Conservation (phyloP, 2,797 vertebrate species). For the Aotus griseimembra region DNA sequence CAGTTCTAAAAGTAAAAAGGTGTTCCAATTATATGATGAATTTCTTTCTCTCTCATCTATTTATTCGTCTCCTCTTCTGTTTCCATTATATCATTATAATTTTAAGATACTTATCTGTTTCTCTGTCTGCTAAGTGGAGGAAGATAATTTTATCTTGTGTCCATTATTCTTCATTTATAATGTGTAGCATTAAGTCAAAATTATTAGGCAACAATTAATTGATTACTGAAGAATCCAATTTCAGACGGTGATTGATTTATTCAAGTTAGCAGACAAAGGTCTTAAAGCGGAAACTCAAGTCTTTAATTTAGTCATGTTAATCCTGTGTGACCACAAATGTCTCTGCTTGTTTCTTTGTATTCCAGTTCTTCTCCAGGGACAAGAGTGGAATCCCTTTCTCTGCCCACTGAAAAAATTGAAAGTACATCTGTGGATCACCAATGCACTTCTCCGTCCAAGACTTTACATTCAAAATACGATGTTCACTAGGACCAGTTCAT, state of each 20-base stretch:
- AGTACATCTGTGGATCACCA: not conserved
- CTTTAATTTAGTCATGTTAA: not conserved
- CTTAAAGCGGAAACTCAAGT: not conserved
- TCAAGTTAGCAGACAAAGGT: not conserved
- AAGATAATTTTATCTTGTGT: not conserved
- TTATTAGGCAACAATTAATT: not conserved
- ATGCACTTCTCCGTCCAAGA: not conserved
- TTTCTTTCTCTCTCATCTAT: not conserved
- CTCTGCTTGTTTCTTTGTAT: not conserved
- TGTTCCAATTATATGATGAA: not conserved
- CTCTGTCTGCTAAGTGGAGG: not conserved
- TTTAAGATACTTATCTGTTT: not conserved
- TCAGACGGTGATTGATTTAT: not conserved
- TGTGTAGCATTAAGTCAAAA: not conserved
- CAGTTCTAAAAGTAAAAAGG: not conserved
- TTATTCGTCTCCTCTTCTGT: not conserved
- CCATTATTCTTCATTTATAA: not conserved
- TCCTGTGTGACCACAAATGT: not conserved
- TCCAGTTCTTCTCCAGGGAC: not conserved
- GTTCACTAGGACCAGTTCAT: not conserved
- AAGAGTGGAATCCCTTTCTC: not conserved
- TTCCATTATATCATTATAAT: not conserved
- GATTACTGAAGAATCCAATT: not conserved
- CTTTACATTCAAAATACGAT: not conserved
- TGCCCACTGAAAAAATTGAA: not conserved